Evolutionary conservation across 2,797 vertebrate genomes (phyloP), one percentile per base, ranked within the genome.

Genomic region (Brotula barbata): DNA sequence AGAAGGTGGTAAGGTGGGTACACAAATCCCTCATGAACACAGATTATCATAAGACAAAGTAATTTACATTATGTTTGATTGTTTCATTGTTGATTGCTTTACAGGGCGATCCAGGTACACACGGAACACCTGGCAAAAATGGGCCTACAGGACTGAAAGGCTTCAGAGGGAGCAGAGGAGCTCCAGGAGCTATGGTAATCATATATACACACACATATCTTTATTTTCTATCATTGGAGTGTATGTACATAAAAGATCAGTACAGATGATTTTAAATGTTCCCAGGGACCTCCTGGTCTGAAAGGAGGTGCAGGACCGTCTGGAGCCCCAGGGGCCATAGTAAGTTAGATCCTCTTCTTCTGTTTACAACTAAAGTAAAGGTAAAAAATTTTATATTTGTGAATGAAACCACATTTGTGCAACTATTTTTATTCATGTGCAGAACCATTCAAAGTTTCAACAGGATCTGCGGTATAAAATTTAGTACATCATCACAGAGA

Each of bases 141-240:
- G 97, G 97, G 0, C 96, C 97, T 9, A 68, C 93, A 0, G 97
- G 97, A n/a, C 22, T 97, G 37, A 92, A 96, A 62, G 97, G 97
- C 5, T 99, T 99, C 80, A 91, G 95, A 0, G 97, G 97, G 3
- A 95, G 95, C 54, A 90, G 97, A 85, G 97, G 97, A 31, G 93
- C 93, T 0, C 89, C 95, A 0, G 97, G 97, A 14, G 81, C 91
- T 14, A 90, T 94, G 81, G 97, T 99, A 88, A 92, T n/a, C 39
- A 28, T 7, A 33, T 39, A 28, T 15, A 20, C 33, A 62, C 25
- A 50, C 22, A 50, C 6, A 42, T 7, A 41, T n/a, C 37, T 15
- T 6, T 33, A 39, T 15, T 10, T 15, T 15, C 13, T 39, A 7
- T 15, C 2, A 14, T 3, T 39, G n/a, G 2, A 39, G n/a, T 7